Base-by-base conservation (phyloP, 2,888 invertebrate genomes). In the Aspidiotus rigidus region DNA sequence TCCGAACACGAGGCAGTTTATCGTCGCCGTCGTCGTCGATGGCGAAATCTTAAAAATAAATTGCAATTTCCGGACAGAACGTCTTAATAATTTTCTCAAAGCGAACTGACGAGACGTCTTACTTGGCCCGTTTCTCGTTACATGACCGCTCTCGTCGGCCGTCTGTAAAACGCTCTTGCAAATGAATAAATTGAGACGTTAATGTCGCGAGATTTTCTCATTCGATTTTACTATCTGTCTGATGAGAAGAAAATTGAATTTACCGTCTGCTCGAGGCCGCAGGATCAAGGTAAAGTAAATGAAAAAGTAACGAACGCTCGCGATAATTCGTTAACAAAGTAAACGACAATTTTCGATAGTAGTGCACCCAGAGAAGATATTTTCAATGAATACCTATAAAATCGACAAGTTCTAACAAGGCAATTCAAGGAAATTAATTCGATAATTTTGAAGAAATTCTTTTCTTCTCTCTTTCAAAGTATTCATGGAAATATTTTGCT, bases 11-110 rank as follows among this genome's bases (percentile, higher is more conserved):
- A n/a, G 1, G 28, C 28, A 55, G 55, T 17, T n/a, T 41, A 49
- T 49, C 49, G 49, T 41, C 64, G 64, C 54, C 62, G 16, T 64
- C 60, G 64, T 59, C 42, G 59, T 59, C 59, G 60, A 3, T 28
- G 28, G 28, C 5, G 67, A 67, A 67, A 59, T 67, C 60, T 67
- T 53, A 42, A 67, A 59, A 67, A 60, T 67, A 60, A 67, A 67
- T 53, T 59, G 59, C 59, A 67, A 67, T 67, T 67, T 67, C 67
- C 67, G 10, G 67, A 53, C 59, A 59, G 60, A 67, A 67, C 67
- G 67, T 67, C 67, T 67, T 67, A 60, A 60, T 56, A 67, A 59
- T 67, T 67, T 67, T 67, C 59, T 67, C 53, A 60, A 60, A 67
- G 60, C 10, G 59, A 67, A 57, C 59, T 67, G 49, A 49, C 54